phyloP scores from a whole-genome alignment of 2,888 invertebrate species.

The Tetragnatha montana region DNA sequence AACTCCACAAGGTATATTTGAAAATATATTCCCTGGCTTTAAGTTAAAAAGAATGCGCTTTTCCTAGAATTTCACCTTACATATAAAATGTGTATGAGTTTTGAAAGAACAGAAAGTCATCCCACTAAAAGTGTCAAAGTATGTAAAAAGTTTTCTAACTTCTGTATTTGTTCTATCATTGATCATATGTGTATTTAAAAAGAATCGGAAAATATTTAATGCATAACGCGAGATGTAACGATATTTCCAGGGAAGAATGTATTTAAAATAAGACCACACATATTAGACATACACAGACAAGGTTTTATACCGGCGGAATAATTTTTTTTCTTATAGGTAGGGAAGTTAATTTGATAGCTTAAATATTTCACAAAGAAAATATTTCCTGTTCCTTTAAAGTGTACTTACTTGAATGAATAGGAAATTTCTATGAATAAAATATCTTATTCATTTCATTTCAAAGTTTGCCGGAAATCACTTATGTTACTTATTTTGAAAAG shows the following conservation, averaged over 20 bases:
- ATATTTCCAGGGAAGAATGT: not conserved
- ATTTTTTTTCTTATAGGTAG: not conserved
- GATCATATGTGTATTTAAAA: not conserved
- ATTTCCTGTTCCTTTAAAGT: not conserved
- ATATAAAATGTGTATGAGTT: too few species aligned
- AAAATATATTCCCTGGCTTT: too few species aligned
- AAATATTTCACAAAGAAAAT: not conserved
- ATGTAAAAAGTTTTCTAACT: slow-evolving; percentile 1
- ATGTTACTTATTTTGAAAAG: too few species aligned
- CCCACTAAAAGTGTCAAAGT: not conserved
- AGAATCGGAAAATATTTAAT: not conserved
- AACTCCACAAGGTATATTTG: too few species aligned
- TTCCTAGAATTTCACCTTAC: too few species aligned
- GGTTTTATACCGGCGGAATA: not conserved
- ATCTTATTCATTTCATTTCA: not conserved
- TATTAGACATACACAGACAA: not conserved
- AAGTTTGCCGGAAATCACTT: not conserved
- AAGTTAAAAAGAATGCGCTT: too few species aligned
- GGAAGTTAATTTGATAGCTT: not conserved
- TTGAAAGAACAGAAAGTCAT: not conserved
- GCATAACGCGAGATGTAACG: not conserved
- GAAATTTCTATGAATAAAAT: not conserved
- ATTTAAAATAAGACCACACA: not conserved
- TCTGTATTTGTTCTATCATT: not conserved
- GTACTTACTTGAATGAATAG: not conserved